Conservation (phyloP, 1,140 invertebrate species). For the Trichonephila clavata region DNA sequence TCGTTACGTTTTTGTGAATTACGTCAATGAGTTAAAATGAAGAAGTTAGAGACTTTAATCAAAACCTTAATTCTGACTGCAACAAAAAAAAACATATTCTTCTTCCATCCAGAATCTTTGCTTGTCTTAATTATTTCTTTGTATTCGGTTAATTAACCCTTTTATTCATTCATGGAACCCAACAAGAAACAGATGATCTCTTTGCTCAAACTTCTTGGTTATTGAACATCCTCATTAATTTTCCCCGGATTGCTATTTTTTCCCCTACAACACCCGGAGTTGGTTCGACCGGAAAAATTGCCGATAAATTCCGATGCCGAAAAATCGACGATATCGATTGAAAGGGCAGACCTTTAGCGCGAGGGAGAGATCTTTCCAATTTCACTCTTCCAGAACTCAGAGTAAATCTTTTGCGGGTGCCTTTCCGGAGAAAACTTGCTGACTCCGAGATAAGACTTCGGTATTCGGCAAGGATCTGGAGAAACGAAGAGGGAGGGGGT, state of each 20-base stretch:
- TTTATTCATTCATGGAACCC: neutral
- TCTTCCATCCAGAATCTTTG: no score
- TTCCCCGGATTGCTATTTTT: no score
- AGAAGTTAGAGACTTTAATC: no score
- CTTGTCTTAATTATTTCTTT: no score
- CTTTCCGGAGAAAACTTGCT: conserved; percentile 2
- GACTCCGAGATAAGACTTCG: neutral
- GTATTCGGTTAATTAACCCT: neutral
- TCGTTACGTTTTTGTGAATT: no score
- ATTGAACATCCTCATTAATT: neutral
- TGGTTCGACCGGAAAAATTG: neutral
- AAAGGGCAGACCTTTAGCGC: neutral
- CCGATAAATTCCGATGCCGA: neutral
- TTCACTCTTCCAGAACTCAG: neutral
- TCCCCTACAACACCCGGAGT: neutral
- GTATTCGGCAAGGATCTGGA: neutral
- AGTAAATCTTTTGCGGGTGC: neutral
- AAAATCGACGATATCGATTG: conserved; percentile 9
- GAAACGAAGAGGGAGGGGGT: neutral
- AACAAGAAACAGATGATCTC: neutral
- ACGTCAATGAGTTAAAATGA: no score
- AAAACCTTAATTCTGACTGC: no score
- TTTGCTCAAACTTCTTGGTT: neutral
- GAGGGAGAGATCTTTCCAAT: neutral
- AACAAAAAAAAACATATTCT: no score